Evolutionary conservation across 2,113 vertebrate species (phyloP), one percentile per base, ranked within the genome.

Genomic region (Rhagologus leucostigma): DNA sequence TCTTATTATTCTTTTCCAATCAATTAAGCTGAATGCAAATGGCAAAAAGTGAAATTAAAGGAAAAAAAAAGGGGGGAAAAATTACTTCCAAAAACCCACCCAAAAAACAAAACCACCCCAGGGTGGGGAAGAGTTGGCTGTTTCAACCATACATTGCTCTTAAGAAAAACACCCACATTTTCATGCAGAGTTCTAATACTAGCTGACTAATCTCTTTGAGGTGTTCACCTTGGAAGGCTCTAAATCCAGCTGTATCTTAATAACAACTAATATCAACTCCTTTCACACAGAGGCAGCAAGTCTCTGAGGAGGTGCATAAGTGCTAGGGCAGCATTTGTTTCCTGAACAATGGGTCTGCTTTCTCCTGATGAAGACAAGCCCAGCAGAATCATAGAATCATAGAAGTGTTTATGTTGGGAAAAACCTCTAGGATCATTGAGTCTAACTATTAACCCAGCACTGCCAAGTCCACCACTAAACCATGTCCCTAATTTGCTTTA

Each of bases 1-100:
- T 77, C 68, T 56, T 74, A 35, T 75, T 94, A 69, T 89, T 95
- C 30, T 87, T 93, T 95, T 93, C 65, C 67, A 81, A 74, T 90
- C 85, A 95, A 60, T 94, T 93, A 90, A 95, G 33, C 60, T 79
- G 71, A 88, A 92, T 41, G 9, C 47, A 92, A 63, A 83, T 24
- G 13, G 29, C 19, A 32, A 44, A 64, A 64, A 42, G 39, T 64
- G 10, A 42, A 32, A 37, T 29, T 16, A 33, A 55, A 65, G 44
- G 17, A n/a, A 10, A 23, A 26, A 8, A 23, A 26, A 37, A 42
- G 6, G 7, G 32, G 6, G 53, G 13, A 37, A 37, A 83, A 84
- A 81, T 65, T 1, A 22, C 32, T 91, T 92, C 33, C 23, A 57
- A 52, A 84, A 77, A 50, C 55, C 7, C 6, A 23, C 10, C 10